Conservation (phyloP, 1,140 invertebrate species). For the Oscheius sp. region DNA sequence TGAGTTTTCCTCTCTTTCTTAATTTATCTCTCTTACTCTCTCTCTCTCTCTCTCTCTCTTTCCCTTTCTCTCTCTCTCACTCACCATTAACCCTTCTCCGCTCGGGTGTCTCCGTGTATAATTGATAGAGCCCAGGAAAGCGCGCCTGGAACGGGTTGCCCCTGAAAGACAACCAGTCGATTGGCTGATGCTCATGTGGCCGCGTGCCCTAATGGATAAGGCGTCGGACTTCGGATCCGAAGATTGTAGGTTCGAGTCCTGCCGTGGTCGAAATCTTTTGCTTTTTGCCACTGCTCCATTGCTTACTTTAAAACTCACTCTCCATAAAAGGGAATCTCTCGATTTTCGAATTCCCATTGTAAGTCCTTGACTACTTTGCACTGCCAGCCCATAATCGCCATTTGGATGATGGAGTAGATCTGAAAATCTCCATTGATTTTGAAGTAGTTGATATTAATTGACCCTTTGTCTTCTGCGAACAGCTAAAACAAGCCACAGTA, state of each 20-base stretch:
- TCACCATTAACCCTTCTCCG: slow-evolving; percentile 56
- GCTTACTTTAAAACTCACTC: slow-evolving; percentile 25
- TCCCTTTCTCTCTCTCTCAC: neutral
- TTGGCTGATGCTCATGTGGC: no score
- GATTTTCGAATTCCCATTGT: slow-evolving; percentile 56
- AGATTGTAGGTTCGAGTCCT: no score
- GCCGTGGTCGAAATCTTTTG: neutral
- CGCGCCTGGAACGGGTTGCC: slow-evolving; percentile 49
- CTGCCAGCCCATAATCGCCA: slow-evolving; percentile 57
- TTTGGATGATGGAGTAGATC: slow-evolving; percentile 57
- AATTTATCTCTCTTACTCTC: no score
- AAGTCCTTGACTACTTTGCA: slow-evolving; percentile 47
- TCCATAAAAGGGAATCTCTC: slow-evolving; percentile 51
- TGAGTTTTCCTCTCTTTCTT: neutral
- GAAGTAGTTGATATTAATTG: no score
- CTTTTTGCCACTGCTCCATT: neutral
- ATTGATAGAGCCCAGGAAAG: slow-evolving; percentile 57
- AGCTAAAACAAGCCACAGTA: no score
- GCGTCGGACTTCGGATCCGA: no score
- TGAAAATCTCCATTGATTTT: slow-evolving; percentile 10
- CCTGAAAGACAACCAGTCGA: slow-evolving; percentile 33
- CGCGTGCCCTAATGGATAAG: no score
- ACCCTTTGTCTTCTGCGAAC: no score
- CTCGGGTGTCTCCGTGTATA: slow-evolving; percentile 60
- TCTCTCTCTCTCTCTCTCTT: no score